These are phyloP conservation scores for Apodemia mormo DNA, from an alignment of 2,888 invertebrate species.

Conservation along the genomic window DNA sequence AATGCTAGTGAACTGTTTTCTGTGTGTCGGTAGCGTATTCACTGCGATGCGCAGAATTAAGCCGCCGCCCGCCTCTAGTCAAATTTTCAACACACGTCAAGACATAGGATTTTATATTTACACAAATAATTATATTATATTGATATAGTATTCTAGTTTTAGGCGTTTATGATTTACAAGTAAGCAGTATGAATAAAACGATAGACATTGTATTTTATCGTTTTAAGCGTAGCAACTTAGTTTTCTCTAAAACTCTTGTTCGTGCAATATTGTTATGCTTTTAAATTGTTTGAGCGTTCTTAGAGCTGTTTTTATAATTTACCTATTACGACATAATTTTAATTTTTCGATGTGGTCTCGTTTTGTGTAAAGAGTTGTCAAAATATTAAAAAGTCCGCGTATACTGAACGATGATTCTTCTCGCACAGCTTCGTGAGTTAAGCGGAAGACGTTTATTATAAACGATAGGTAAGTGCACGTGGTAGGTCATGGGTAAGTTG, in stretches of 20 bases:
- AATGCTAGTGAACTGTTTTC: constrained; percentile 28
- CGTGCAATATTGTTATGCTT: constrained; percentile 81
- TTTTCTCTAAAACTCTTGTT: constrained; percentile 60
- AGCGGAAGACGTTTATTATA: constrained; percentile 20
- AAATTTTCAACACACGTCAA: constrained; percentile 78
- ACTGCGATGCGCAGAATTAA: constrained; percentile 39
- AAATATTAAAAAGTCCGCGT: constrained; percentile 27
- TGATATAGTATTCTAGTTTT: constrained; percentile 82
- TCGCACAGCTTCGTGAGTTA: constrained; percentile 23
- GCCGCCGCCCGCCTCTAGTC: constrained; percentile 76
- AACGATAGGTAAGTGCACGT: constrained; percentile 7
- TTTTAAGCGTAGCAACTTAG: constrained; percentile 51
- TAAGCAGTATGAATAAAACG: constrained; percentile 62
- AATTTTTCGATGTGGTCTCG: constrained; percentile 59
- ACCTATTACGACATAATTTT: constrained; percentile 52
- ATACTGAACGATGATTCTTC: constrained; percentile 32
- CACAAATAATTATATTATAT: constrained; percentile 81
- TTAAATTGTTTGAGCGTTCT: constrained; percentile 66
- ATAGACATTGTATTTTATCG: constrained; percentile 40
- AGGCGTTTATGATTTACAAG: constrained; percentile 76
- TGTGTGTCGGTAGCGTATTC: constrained; percentile 37
- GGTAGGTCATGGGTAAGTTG: constrained; percentile 6
- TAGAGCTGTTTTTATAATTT: constrained; percentile 49
- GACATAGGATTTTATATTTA: constrained; percentile 83
- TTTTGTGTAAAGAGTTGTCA: constrained; percentile 51